Conservation (phyloP, 2,797 vertebrate genomes). For the Malurus leucopterus region DNA sequence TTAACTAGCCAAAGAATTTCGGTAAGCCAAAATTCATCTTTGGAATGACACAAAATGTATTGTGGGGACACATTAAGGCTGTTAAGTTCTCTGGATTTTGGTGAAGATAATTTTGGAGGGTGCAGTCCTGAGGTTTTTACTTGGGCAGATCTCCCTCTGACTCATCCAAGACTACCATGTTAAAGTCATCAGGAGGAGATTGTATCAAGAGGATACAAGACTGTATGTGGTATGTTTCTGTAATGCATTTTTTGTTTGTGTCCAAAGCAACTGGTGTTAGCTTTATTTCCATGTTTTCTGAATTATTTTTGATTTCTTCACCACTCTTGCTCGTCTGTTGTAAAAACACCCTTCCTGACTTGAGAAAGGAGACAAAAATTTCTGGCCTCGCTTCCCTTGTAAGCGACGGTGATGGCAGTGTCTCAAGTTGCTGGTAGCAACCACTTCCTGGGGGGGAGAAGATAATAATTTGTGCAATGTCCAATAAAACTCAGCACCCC, state of each 20-base stretch:
- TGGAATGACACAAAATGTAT: constrained; percentile 5
- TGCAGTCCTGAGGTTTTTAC: constrained; percentile 25
- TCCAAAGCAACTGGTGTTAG: neutral
- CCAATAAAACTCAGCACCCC: neutral
- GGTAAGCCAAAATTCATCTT: constrained; percentile 14
- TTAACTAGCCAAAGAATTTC: constrained; percentile 26
- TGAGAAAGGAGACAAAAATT: neutral
- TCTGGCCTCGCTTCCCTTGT: neutral
- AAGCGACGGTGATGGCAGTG: neutral
- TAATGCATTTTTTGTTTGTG: neutral
- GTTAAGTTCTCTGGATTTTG: constrained; percentile 26
- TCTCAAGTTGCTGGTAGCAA: neutral
- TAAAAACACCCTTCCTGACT: neutral
- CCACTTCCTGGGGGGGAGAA: neutral
- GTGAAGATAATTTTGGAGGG: constrained; percentile 32
- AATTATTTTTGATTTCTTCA: constrained; percentile 24
- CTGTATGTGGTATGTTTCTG: neutral
- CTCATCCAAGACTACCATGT: neutral
- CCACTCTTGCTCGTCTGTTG: neutral
- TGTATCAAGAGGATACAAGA: neutral
- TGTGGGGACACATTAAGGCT: neutral
- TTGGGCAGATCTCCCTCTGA: neutral
- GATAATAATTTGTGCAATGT: neutral
- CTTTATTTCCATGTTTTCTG: neutral
- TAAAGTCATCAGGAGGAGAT: constrained; percentile 38